Percentiles rank a stretch among this genome's conserved stretches.
phyloP scores from a whole-genome alignment of 2,888 invertebrate species.

The Pseudococcus jackbeardsleyi region DNA sequence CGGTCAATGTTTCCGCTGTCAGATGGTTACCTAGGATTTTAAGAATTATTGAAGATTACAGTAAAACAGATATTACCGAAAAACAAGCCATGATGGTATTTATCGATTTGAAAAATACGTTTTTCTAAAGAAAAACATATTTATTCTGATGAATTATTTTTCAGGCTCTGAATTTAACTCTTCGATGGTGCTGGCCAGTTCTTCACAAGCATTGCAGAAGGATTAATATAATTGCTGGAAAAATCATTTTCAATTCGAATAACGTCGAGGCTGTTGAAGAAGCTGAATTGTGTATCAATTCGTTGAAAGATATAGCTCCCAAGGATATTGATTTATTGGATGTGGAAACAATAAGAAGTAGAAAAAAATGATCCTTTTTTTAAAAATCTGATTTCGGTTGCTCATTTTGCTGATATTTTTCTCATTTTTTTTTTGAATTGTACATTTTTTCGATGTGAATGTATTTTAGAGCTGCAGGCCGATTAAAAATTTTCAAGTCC shows the following conservation, averaged over 20 bases:
- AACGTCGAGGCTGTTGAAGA: constrained; percentile 30
- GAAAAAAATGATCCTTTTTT: neutral
- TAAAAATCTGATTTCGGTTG: neutral
- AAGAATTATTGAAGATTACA: constrained; percentile 59
- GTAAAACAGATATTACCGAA: constrained; percentile 48
- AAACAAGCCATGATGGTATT: constrained; percentile 35
- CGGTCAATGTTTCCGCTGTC: neutral
- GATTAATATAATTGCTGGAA: constrained; percentile 54
- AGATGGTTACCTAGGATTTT: constrained; percentile 52
- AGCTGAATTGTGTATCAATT: constrained; percentile 6
- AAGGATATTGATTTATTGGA: neutral
- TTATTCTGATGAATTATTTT: neutral
- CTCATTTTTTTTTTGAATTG: neutral
- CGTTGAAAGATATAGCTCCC: constrained; percentile 9
- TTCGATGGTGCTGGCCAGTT: constrained; percentile 49
- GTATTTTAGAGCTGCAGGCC: too few species aligned
- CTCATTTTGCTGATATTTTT: neutral
- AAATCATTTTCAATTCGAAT: constrained; percentile 27
- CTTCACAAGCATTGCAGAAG: constrained; percentile 18
- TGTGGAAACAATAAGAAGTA: constrained; percentile 19
- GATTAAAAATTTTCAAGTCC: too few species aligned
- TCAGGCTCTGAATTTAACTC: constrained; percentile 41
- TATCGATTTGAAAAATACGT: neutral
- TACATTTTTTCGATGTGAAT: neutral
- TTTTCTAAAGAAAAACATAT: neutral